Conservation (phyloP, 2,797 vertebrate species). For the Podargus strigoides region DNA sequence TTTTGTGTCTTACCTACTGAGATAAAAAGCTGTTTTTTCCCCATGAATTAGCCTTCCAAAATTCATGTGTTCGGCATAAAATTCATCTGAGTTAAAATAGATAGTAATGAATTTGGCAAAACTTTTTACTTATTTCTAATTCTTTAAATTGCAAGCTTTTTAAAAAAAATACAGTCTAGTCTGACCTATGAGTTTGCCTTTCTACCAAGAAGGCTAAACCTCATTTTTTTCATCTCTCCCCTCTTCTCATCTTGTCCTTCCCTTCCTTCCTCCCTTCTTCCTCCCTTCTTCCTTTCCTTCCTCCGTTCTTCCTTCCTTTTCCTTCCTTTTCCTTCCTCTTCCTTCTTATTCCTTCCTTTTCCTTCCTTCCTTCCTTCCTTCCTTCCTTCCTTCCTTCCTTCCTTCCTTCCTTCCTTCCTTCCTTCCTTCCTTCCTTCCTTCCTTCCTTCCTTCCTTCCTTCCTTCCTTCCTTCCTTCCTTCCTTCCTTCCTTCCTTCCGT, state of each 20-base stretch:
- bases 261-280: neutral
- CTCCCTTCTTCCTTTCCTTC: neutral
- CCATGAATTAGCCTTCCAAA: neutral
- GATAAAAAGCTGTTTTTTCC: neutral
- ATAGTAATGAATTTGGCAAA: neutral
- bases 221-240: neutral
- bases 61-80: neutral
- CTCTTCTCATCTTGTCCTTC: neutral
- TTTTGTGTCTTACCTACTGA: neutral
- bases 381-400: no score
- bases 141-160: neutral
- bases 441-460: neutral
- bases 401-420: neutral
- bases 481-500: no score
- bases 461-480: neutral
- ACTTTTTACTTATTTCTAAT: neutral
- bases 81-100: neutral
- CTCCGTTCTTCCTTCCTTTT: neutral
- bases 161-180: neutral
- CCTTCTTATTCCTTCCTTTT: neutral
- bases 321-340: neutral
- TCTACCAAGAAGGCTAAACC: neutral
- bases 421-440: neutral
- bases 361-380: neutral
- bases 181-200: neutral